Evolutionary conservation across 2,113 vertebrate species (phyloP).

Genomic region (Macrotus californicus): DNA sequence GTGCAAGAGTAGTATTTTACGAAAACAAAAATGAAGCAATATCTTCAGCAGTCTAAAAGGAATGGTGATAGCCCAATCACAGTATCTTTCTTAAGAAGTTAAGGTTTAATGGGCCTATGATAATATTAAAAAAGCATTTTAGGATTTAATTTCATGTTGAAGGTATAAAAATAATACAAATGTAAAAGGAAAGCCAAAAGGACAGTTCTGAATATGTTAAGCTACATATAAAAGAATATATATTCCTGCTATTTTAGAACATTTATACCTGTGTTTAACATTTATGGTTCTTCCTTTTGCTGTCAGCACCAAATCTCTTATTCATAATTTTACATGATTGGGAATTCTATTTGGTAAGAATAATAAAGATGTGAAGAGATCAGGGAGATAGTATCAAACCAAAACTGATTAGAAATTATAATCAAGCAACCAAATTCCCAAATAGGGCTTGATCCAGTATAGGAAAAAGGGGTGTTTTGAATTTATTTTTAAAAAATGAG

Average conservation of each 20-base stretch:
- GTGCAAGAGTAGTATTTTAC: neutral
- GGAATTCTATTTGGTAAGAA: neutral
- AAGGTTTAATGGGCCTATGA: neutral
- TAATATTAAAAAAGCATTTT: constrained; percentile 3
- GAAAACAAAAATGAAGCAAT: neutral
- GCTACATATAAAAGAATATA: constrained; percentile 5
- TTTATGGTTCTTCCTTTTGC: neutral
- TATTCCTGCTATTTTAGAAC: constrained; percentile 9
- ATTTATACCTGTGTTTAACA: neutral
- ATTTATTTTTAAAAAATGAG: neutral
- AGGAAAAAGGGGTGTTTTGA: neutral
- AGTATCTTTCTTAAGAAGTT: neutral
- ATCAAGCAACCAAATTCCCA: constrained; percentile 5
- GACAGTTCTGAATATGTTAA: neutral
- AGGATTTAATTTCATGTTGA: neutral
- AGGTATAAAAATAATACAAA: neutral
- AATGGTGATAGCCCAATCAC: neutral
- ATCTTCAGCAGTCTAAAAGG: neutral
- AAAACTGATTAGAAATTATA: neutral
- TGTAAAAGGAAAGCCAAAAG: constrained; percentile 1
- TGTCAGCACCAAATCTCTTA: neutral
- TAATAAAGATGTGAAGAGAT: neutral
- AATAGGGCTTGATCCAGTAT: neutral
- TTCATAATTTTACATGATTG: neutral
- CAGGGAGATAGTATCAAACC: neutral